These are phyloP conservation scores for Lithophane ornitopus DNA, from an alignment of 2,888 invertebrate genomes.

Conservation along the genomic window DNA sequence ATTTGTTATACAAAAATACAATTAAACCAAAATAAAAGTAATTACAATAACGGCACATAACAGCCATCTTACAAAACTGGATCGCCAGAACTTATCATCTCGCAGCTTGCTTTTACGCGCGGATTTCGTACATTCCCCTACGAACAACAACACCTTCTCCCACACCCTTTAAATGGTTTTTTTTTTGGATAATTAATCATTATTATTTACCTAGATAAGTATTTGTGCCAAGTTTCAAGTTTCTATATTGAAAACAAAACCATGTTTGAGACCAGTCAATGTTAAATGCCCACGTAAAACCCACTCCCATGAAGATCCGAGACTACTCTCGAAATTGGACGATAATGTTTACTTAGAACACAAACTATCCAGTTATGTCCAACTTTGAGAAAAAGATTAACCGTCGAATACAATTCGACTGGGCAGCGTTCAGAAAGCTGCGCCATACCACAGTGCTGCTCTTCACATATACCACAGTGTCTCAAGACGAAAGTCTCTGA, in stretches of 20 bases:
- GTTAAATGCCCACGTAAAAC: neutral
- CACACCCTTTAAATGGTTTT: no score
- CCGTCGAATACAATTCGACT: neutral
- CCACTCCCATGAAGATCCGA: neutral
- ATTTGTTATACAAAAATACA: neutral
- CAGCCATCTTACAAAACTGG: neutral
- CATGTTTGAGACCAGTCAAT: neutral
- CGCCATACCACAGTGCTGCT: neutral
- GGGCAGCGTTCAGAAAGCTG: neutral
- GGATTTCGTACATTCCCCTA: no score
- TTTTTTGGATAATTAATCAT: no score
- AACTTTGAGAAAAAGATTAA: neutral
- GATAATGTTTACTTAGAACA: neutral
- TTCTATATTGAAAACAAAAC: neutral
- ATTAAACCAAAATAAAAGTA: neutral
- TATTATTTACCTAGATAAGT: no score
- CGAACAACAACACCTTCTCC: no score
- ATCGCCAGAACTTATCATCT: neutral
- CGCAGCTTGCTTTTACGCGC: no score
- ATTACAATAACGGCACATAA: neutral
- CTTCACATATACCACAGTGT: neutral
- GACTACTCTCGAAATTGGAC: neutral
- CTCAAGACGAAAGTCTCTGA: neutral
- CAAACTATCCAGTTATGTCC: neutral
- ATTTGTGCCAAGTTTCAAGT: no score